Percentiles rank a stretch among this genome's conserved stretches.
These are phyloP conservation scores for Zoanthus sansibaricus DNA, from an alignment of 92 coral and sea anemone species.

Conservation along the genomic window DNA sequence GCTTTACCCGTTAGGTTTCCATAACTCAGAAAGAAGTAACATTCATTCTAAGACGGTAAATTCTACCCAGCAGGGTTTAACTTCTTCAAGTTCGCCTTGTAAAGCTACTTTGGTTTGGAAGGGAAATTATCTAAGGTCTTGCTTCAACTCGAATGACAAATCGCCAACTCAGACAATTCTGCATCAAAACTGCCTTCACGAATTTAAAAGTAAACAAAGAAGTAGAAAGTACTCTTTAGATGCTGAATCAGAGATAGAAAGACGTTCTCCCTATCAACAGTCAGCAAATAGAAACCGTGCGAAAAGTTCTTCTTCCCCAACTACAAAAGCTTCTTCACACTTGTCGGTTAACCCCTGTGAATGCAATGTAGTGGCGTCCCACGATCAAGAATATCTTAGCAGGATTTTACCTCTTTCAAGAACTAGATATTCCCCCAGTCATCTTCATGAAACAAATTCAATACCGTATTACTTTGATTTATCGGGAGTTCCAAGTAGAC, in stretches of 20 bases:
- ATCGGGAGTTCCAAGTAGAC: background rate
- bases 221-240: background rate
- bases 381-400: background rate
- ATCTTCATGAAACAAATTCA: background rate
- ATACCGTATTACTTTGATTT: background rate
- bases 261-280: constrained; percentile 4
- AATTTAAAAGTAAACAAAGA: background rate
- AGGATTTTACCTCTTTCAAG: background rate
- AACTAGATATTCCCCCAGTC: constrained; percentile 3
- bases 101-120: constrained; percentile 29
- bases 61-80: background rate
- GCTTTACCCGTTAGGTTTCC: background rate
- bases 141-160: background rate
- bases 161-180: background rate
- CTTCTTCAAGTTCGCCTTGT: background rate
- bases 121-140: constrained; percentile 2
- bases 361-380: background rate
- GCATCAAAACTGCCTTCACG: background rate
- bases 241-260: background rate
- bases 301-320: background rate
- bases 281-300: background rate
- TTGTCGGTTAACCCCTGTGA: background rate
- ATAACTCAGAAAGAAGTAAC: background rate
- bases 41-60: background rate
- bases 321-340: background rate